Base-by-base conservation (phyloP, 2,113 vertebrate species). In the Alectura lathami region DNA sequence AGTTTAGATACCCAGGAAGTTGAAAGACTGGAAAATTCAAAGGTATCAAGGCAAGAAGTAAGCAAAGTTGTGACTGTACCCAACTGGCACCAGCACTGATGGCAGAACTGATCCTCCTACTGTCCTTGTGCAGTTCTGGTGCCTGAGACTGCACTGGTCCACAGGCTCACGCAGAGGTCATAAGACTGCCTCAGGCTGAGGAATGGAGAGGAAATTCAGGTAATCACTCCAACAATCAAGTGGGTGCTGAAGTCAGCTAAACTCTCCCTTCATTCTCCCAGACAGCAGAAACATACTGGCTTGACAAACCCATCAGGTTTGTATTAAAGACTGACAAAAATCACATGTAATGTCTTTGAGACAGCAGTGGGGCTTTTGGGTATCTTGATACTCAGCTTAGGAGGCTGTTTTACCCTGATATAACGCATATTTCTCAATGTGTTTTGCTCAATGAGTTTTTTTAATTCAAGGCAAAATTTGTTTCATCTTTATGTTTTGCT, bases 31-130 rank as follows among this genome's bases (percentile, higher is more conserved):
- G 68, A 34, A 70, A 88, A 7, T 22, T 86, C 34, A 69, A 69
- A 64, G 14, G 2, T 59, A 64, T 60, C 29, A 77, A 83, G 80
- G 26, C 5, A 76, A 73, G n/a, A 83, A 64, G n/a, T 32, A 69
- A 42, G 3, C 18, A 22, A 43, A 83, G 43, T 5, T n/a, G 16
- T 30, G 32, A 70, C 8, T 60, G 26, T 74, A 69, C 57, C 6
- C 40, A 66, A 2, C 11, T n/a, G 57, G 11, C 20, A 76, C 11
- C 43, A 60, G 11, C 7, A 12, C 1, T 7, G 36, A 22, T 22
- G 22, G 5, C 8, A 84, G 36, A 42, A 32, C 9, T 72, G 34
- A 42, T 0, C 0, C 5, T 1, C 4, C 40, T n/a, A 3, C 36
- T 18, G 9, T 47, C 11, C 20, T 3, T 3, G 1, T 23, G 24